A percentile compares a stretch with the other conserved stretches of the same genome.
These are phyloP conservation scores for Nephrocerus scutellatus DNA, from an alignment of 2,888 invertebrate genomes.

Conservation along the genomic window DNA sequence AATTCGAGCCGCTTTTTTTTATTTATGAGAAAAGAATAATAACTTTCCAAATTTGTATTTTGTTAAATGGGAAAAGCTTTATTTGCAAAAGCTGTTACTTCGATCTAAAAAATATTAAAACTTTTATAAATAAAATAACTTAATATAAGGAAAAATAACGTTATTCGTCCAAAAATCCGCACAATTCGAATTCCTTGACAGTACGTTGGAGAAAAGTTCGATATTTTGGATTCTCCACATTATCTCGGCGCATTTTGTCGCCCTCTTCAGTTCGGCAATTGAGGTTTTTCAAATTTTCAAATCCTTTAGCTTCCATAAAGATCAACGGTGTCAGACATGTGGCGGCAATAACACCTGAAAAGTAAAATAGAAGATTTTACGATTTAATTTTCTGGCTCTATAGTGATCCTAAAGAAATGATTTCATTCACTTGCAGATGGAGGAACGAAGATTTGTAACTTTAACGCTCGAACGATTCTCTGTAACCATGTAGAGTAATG, in stretches of 20 bases:
- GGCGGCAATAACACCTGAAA: constrained; percentile 41
- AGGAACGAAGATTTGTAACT: too few relatives aligned
- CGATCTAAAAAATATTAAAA: too few relatives aligned
- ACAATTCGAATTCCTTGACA: constrained; percentile 43
- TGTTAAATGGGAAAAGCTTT: too few relatives aligned
- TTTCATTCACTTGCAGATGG: too few relatives aligned
- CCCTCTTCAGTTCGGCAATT: constrained; percentile 38
- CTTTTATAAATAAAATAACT: too few relatives aligned
- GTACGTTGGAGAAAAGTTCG: constrained; percentile 39
- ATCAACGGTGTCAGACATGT: constrained; percentile 44
- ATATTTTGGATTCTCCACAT: constrained; percentile 44
- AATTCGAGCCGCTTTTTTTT: too few relatives aligned
- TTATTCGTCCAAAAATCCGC: constrained; percentile 41
- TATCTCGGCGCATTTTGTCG: constrained; percentile 35
- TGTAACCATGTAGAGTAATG: neutral
- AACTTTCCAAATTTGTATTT: too few relatives aligned
- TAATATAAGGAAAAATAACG: too few relatives aligned
- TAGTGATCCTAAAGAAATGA: neutral
- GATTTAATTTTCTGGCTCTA: neutral
- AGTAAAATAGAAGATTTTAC: constrained; percentile 3
- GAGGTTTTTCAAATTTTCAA: constrained; percentile 36
- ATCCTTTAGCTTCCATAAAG: constrained; percentile 37
- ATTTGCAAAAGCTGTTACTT: too few relatives aligned
- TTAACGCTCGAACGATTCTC: too few relatives aligned
- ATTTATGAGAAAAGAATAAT: too few relatives aligned